Conservation (phyloP, 1,140 invertebrate species). For the Orius insidiosus region DNA sequence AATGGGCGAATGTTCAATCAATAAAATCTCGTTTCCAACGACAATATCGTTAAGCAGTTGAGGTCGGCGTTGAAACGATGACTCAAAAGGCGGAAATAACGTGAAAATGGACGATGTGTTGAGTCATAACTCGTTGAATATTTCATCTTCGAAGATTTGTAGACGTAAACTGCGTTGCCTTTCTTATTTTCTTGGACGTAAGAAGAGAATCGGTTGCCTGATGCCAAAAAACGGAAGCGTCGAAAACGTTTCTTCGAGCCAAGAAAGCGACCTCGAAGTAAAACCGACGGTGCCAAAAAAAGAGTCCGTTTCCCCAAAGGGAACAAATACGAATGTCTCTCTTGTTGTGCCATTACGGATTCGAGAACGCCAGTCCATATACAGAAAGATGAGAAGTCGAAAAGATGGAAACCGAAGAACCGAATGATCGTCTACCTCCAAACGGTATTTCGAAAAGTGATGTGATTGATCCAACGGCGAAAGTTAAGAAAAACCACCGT, state of each 20-base stretch:
- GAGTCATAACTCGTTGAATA: too few species aligned
- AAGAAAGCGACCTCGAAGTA: not conserved
- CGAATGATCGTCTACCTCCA: slow-evolving; percentile 21
- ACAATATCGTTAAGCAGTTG: too few species aligned
- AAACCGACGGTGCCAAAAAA: not conserved
- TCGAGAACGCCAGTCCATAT: slow-evolving; percentile 14
- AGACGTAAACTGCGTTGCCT: not conserved
- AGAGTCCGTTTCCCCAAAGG: not conserved
- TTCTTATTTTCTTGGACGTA: slow-evolving; percentile 3
- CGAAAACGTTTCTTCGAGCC: not conserved
- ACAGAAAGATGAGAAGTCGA: slow-evolving; percentile 9
- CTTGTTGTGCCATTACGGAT: slow-evolving; percentile 22
- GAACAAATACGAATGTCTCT: slow-evolving; percentile 18
- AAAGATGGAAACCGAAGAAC: slow-evolving; percentile 22
- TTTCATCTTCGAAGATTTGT: not conserved
- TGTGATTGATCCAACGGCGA: slow-evolving; percentile 8
- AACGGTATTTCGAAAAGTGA: slow-evolving; percentile 11
- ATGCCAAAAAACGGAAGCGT: slow-evolving; percentile 8
- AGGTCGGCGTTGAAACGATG: too few species aligned
- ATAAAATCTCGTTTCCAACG: too few species aligned
- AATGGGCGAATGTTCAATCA: too few species aligned
- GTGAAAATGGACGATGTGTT: too few species aligned
- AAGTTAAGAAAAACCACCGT: not conserved
- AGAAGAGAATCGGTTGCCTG: slow-evolving; percentile 3
- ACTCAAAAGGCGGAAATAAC: too few species aligned